Conservation (phyloP, 1,140 invertebrate genomes). For the Lordiphosa clarofinis region DNA sequence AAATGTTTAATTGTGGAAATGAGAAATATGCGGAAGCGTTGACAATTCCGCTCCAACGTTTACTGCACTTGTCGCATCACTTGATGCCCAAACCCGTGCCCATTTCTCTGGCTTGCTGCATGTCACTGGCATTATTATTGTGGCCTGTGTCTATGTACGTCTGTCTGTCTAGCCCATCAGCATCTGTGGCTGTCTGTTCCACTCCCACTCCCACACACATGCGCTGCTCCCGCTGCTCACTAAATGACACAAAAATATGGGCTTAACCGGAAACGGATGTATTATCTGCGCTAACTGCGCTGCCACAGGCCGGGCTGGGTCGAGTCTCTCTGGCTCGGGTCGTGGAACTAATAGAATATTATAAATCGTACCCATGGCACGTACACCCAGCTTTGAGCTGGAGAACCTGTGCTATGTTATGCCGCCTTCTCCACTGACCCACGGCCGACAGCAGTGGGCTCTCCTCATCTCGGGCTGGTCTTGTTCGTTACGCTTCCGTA, state of each 20-base stretch:
- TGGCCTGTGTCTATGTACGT: constrained; percentile 19
- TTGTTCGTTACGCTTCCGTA: constrained; percentile 67
- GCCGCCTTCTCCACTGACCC: constrained; percentile 56
- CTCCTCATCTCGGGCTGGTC: constrained; percentile 28
- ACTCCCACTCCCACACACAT: constrained; percentile 34
- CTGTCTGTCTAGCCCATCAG: constrained; percentile 50
- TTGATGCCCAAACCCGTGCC: constrained; percentile 46
- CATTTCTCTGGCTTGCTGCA: constrained; percentile 20
- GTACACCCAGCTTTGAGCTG: constrained; percentile 11
- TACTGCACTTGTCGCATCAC: constrained; percentile 75
- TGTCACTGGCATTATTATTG: constrained; percentile 55
- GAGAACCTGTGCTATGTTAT: constrained; percentile 40
- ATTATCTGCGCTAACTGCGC: constrained; percentile 80
- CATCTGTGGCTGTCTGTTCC: constrained; percentile 69
- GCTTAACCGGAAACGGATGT: constrained; percentile 80
- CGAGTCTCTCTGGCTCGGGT: constrained; percentile 47
- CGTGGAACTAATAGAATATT: constrained; percentile 78
- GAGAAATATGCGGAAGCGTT: constrained; percentile 77
- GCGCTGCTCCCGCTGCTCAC: constrained; percentile 7
- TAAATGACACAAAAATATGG: constrained; percentile 79
- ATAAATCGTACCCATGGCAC: constrained; percentile 59
- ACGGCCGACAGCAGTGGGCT: constrained; percentile 48
- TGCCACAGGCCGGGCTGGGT: constrained; percentile 45
- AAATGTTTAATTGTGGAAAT: constrained; percentile 77
- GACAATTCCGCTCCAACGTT: constrained; percentile 68